Conservation (phyloP, 1,140 invertebrate species). For the Drusus annulatus region DNA sequence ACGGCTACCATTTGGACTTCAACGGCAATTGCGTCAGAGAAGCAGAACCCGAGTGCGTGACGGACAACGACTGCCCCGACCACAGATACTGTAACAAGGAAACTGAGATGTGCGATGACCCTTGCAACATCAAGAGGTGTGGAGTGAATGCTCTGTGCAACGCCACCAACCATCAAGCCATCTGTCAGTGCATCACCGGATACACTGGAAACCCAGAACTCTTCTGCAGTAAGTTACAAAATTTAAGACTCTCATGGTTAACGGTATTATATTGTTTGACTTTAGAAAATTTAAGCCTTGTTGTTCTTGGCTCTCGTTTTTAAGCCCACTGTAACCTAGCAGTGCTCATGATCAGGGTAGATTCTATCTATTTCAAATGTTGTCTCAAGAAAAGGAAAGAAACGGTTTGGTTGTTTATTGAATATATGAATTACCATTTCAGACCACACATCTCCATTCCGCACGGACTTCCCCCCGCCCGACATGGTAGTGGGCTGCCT, state of each 20-base stretch:
- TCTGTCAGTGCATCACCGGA: slow-evolving; percentile 83
- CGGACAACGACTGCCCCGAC: slow-evolving; percentile 84
- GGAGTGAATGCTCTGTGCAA: slow-evolving; percentile 86
- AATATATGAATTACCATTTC: slow-evolving; percentile 1
- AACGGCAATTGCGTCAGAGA: slow-evolving; percentile 77
- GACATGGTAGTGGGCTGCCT: slow-evolving; percentile 91
- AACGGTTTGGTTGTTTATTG: too few species aligned
- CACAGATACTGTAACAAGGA: slow-evolving; percentile 81
- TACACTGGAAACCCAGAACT: slow-evolving; percentile 80
- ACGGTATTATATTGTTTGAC: too few species aligned
- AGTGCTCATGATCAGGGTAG: too few species aligned
- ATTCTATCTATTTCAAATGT: too few species aligned
- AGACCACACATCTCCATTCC: slow-evolving; percentile 65
- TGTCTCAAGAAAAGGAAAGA: too few species aligned
- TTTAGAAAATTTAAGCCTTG: too few species aligned
- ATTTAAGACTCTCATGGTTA: too few species aligned
- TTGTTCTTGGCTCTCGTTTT: too few species aligned
- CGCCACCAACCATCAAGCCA: slow-evolving; percentile 82
- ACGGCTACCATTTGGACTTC: slow-evolving; percentile 78
- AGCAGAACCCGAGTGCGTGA: slow-evolving; percentile 76
- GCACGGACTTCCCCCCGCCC: slow-evolving; percentile 88
- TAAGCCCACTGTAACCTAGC: too few species aligned
- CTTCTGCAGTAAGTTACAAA: slow-evolving; percentile 75
- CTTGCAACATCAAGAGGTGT: slow-evolving; percentile 81
- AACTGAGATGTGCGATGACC: slow-evolving; percentile 82